These are phyloP conservation scores for Cygnus atratus DNA, from an alignment of 2,113 vertebrate genomes.

Conservation along the genomic window DNA sequence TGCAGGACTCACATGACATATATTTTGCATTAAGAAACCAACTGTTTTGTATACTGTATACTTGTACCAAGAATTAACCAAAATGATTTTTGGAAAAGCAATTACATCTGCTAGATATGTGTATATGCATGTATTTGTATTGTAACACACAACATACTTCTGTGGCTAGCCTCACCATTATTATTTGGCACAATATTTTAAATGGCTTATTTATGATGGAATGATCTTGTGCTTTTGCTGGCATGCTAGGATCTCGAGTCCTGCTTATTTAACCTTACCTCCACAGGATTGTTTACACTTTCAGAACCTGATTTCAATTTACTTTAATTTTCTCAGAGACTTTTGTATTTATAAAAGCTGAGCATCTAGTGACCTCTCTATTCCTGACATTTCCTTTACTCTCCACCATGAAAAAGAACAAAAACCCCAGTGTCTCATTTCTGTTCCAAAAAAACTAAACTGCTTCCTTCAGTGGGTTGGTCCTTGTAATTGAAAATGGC, in stretches of 20 bases:
- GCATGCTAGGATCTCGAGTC: slow-evolving; percentile 48
- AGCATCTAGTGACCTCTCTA: slow-evolving; percentile 72
- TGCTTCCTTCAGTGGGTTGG: slow-evolving; percentile 77
- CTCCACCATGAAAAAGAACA: slow-evolving; percentile 69
- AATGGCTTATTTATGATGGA: slow-evolving; percentile 54
- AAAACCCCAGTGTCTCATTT: slow-evolving; percentile 74
- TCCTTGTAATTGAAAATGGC: slow-evolving; percentile 77
- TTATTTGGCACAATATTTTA: slow-evolving; percentile 60
- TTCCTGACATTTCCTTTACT: slow-evolving; percentile 74
- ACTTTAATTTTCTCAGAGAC: slow-evolving; percentile 74
- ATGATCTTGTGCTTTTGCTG: slow-evolving; percentile 67
- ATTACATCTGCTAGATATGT: slow-evolving; percentile 11
- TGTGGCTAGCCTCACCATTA: slow-evolving; percentile 26
- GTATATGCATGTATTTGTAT: slow-evolving; percentile 9
- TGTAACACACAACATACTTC: slow-evolving; percentile 25
- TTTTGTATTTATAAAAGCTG: slow-evolving; percentile 78
- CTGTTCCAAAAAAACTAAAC: slow-evolving; percentile 74
- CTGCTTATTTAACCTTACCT: slow-evolving; percentile 79
- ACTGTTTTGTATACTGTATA: neutral
- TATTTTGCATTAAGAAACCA: slow-evolving; percentile 47
- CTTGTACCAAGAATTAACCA: slow-evolving; percentile 29
- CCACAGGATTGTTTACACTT: slow-evolving; percentile 72
- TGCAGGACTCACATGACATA: neutral
- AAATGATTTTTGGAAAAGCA: slow-evolving; percentile 31
- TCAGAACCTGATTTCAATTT: slow-evolving; percentile 74